phyloP scores from a whole-genome alignment of 2,797 vertebrate species.

The Smutsia gigantea region DNA sequence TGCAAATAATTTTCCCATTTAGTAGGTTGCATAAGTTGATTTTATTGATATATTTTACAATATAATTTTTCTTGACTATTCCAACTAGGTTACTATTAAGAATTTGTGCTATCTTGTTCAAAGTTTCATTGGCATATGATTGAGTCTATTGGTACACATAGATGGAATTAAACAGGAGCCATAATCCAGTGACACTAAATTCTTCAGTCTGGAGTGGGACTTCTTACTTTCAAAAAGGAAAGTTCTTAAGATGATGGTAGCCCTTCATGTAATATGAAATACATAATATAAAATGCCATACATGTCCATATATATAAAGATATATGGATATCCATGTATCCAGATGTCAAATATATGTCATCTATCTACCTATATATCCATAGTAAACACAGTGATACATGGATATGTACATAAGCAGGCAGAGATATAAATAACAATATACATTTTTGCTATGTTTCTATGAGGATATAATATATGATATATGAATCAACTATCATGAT shows the following conservation, averaged over 20 bases:
- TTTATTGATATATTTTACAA: not conserved
- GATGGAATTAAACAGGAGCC: not conserved
- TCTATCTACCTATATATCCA: not conserved
- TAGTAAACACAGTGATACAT: not conserved
- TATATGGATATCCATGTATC: not conserved
- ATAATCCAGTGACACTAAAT: not conserved
- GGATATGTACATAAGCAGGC: not conserved
- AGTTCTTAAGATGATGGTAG: not conserved
- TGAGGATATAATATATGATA: not conserved
- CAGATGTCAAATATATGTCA: not conserved
- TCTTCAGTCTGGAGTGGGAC: not conserved
- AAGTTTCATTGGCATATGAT: not conserved
- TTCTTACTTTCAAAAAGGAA: not conserved
- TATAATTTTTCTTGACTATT: not conserved
- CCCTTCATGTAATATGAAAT: not conserved
- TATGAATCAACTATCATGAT: not conserved
- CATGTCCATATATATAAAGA: not conserved
- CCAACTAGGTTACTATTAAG: not conserved
- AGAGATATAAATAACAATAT: not conserved
- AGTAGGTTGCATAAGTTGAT: not conserved
- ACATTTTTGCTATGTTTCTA: not conserved
- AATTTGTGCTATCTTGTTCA: not conserved
- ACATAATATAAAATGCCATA: not conserved
- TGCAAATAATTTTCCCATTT: not conserved
- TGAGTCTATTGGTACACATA: not conserved